phyloP scores from a whole-genome alignment of 2,113 vertebrate genomes.

The Nansenia antarctica region DNA sequence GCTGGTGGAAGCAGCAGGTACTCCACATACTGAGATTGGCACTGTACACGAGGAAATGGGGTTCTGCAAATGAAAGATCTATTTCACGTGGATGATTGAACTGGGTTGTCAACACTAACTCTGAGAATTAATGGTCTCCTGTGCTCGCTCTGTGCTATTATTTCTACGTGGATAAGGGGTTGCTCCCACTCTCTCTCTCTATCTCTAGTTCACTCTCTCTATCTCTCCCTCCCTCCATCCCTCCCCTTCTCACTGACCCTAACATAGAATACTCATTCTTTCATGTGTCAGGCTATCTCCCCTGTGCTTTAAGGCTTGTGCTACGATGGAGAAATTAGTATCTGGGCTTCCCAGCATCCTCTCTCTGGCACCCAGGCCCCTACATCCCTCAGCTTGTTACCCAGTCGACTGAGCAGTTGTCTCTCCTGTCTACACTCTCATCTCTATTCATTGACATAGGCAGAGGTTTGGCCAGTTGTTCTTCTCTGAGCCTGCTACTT shows the following conservation, averaged over 20 bases:
- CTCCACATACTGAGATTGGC: background rate
- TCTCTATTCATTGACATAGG: too few relatives aligned
- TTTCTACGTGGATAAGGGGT: background rate
- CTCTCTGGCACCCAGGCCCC: background rate
- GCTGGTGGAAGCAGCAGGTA: background rate
- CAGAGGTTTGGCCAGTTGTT: too few relatives aligned
- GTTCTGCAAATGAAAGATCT: background rate
- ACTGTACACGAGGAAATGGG: background rate
- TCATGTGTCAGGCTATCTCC: background rate
- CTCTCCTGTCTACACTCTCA: background rate
- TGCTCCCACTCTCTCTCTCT: background rate
- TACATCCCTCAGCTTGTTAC: background rate
- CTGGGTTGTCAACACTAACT: background rate
- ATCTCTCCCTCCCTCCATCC: background rate
- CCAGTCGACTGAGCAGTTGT: background rate
- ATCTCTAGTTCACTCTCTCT: background rate
- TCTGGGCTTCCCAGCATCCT: slow-evolving; percentile 14
- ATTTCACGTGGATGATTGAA: background rate
- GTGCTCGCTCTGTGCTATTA: background rate
- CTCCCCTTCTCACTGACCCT: background rate
- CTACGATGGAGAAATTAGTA: slow-evolving; percentile 22
- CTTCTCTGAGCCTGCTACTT: background rate
- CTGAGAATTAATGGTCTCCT: background rate
- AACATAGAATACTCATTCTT: slow-evolving; percentile 8
- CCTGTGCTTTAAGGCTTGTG: slow-evolving; percentile 6